A percentile compares a stretch with the other conserved stretches of the same genome.
Conservation (phyloP, 2,888 invertebrate genomes). For the Synanthedon formicaeformis region DNA sequence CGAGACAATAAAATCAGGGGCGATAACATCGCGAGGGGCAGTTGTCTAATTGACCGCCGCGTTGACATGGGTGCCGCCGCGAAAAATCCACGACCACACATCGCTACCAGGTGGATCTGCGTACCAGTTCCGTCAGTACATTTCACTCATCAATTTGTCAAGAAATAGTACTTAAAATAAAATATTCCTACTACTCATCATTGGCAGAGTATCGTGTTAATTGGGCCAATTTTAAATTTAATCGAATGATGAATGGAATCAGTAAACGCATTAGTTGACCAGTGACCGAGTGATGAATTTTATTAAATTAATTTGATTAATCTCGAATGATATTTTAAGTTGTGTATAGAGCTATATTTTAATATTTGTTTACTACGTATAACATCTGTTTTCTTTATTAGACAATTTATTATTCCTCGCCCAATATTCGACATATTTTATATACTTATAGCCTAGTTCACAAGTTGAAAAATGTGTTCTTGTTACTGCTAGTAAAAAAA, state of each 20-base stretch:
- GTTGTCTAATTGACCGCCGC: slow-evolving; percentile 40
- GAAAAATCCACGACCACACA: slow-evolving; percentile 62
- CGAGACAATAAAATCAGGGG: slow-evolving; percentile 55
- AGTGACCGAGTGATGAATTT: too few relatives aligned
- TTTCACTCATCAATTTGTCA: neutral
- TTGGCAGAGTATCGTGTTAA: neutral
- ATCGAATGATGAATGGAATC: neutral
- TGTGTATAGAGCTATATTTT: too few relatives aligned
- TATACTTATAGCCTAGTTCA: too few relatives aligned
- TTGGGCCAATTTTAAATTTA: too few relatives aligned
- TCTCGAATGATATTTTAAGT: too few relatives aligned
- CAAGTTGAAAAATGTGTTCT: too few relatives aligned
- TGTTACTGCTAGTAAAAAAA: too few relatives aligned
- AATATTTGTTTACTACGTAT: too few relatives aligned
- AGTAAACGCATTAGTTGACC: neutral
- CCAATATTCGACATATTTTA: too few relatives aligned
- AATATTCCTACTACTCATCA: neutral
- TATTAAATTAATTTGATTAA: too few relatives aligned
- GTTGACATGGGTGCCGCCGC: slow-evolving; percentile 64
- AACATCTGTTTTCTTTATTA: too few relatives aligned
- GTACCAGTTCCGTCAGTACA: slow-evolving; percentile 55
- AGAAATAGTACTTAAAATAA: neutral
- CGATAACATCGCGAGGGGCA: slow-evolving; percentile 38
- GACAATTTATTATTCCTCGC: too few relatives aligned
- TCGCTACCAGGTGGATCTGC: slow-evolving; percentile 63